Base-by-base conservation (phyloP, 2,888 invertebrate genomes). In the Drosophila picticornis region DNA sequence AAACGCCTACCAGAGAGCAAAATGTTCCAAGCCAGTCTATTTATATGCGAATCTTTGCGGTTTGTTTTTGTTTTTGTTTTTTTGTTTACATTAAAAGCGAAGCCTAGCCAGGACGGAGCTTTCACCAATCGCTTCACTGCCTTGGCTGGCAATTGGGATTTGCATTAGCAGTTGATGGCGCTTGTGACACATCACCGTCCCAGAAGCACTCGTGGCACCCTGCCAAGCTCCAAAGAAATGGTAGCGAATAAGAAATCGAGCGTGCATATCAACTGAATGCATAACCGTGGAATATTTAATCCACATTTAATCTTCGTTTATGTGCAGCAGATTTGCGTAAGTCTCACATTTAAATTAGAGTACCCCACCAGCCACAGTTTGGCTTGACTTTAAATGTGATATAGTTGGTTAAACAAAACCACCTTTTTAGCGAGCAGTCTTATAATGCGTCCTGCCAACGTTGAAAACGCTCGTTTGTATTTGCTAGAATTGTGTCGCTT, bases 81-180 rank as follows among this genome's bases (percentile, higher is more conserved):
- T 80, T 72, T 77, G 77, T 77, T 81, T 79, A 57, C 64, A 40
- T 13, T 29, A 56, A 58, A 43, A 36, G 43, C 68, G 43, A 59
- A 40, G 52, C 53, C 43, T 46, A 46, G 50, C 27, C 46, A 56
- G 50, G 25, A 43, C 60, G 69, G 46, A 51, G 58, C 60, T 70
- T 65, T 75, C 80, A 73, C 74, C 81, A 72, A 72, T 59, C 64
- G 74, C 74, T 72, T 73, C 74, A 74, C 62, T 77, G 66, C 66
- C 58, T 65, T 69, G 72, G 57, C 57, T 46, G 67, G 60, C 73
- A 63, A 70, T 65, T 64, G 72, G 68, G 65, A 83, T 84, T 83
- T 84, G 76, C 84, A 83, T 80, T 72, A 67, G 51, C 31, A 71
- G 56, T 27, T 50, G 60, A 38, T 56, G 61, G 48, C 81, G 71